Conservation (phyloP, 2,888 invertebrate species). For the Trachelus stipa region DNA sequence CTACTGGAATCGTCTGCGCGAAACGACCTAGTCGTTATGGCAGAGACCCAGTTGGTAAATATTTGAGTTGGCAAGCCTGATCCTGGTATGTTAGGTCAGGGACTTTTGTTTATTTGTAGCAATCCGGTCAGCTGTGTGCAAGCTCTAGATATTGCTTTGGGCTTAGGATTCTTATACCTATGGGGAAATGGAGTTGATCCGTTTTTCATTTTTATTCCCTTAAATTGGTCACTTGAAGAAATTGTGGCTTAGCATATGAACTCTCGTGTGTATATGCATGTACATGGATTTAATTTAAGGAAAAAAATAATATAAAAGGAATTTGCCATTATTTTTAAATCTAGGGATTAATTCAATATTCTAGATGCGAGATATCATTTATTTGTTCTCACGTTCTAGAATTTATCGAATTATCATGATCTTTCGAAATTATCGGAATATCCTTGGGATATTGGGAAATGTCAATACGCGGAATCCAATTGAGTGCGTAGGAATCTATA, state of each 20-base stretch:
- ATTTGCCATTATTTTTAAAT: neutral
- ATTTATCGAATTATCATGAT: neutral
- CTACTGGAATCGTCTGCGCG: neutral
- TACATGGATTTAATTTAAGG: neutral
- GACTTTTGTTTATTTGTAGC: constrained; percentile 31
- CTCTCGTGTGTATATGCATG: neutral
- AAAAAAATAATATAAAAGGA: neutral
- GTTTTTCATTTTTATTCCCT: neutral
- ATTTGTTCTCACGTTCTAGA: neutral
- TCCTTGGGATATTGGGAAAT: neutral
- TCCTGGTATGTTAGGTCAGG: constrained; percentile 12
- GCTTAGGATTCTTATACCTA: neutral
- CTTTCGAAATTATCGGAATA: neutral
- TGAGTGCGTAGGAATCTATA: neutral
- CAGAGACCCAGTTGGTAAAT: constrained; percentile 33
- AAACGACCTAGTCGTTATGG: neutral
- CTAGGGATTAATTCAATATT: neutral
- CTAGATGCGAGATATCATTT: neutral
- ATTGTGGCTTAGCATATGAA: neutral
- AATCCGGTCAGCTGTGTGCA: constrained; percentile 29
- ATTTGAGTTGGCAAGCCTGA: constrained; percentile 39
- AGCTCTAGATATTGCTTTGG: constrained; percentile 5
- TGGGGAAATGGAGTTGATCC: neutral
- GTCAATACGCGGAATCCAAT: neutral
- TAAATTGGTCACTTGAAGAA: neutral